Evolutionary conservation across 1,140 invertebrate species (phyloP).

Genomic region (Proctacanthus coquilletti): DNA sequence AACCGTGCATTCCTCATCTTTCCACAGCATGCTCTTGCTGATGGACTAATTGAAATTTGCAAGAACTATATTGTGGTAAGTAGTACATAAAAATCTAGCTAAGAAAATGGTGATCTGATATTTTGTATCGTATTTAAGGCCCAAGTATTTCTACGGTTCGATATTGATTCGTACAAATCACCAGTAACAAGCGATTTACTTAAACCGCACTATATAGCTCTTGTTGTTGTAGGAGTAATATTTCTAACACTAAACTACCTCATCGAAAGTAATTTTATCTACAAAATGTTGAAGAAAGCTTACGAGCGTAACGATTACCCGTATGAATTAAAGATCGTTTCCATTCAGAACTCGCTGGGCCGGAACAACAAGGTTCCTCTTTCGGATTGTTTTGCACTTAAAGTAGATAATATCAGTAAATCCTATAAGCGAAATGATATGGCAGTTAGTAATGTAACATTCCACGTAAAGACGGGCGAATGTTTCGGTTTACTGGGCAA

Average conservation of each 20-base stretch:
- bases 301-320: conserved; percentile 11
- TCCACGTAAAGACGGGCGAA: conserved; percentile 24
- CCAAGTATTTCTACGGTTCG: conserved; percentile 38
- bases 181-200: conserved; percentile 39
- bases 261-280: conserved; percentile 34
- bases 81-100: conserved; percentile 4
- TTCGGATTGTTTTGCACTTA: conserved; percentile 10
- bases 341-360: conserved; percentile 12
- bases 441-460: conserved; percentile 23
- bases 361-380: conserved; percentile 7
- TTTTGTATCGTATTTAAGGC: conserved; percentile 15
- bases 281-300: conserved; percentile 9
- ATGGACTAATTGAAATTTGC: conserved; percentile 44
- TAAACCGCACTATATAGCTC: conserved; percentile 34
- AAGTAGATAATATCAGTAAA: conserved; percentile 21
- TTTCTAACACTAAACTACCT: conserved; percentile 38
- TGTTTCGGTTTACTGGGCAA: conserved; percentile 63
- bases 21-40: conserved; percentile 45
- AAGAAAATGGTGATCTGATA: neutral
- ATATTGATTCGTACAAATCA: conserved; percentile 47
- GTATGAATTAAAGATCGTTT: conserved; percentile 20
- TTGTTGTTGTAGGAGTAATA: conserved; percentile 33
- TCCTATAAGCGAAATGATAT: conserved; percentile 17
- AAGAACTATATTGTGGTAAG: conserved; percentile 44
- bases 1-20: conserved; percentile 43